A percentile compares a stretch with the other conserved stretches of the same genome.
phyloP scores from a whole-genome alignment of 2,113 vertebrate species.

The Anthoscopus minutus region DNA sequence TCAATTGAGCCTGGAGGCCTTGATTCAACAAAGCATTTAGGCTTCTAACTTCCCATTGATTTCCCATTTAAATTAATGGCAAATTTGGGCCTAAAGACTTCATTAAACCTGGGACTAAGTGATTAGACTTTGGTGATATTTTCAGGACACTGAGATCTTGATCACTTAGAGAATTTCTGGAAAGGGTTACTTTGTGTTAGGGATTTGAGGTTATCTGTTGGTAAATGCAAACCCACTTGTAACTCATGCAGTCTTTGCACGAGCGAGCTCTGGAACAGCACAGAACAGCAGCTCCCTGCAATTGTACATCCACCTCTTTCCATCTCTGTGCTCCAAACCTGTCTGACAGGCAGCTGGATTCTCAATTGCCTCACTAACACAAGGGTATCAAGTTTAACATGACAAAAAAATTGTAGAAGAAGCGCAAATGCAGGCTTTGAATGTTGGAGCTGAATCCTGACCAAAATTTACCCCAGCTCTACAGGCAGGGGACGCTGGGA shows the following conservation, averaged over 20 bases:
- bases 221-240: background rate
- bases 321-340: background rate
- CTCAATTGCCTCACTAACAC: background rate
- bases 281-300: background rate
- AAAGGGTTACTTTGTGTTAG: background rate
- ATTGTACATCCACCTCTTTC: fast-evolving
- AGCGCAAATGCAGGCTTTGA: background rate
- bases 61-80: constrained; percentile 33
- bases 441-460: background rate
- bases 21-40: constrained; percentile 37
- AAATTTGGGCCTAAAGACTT: constrained; percentile 20
- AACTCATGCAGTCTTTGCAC: fast-evolving
- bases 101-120: constrained; percentile 7
- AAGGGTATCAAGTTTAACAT: background rate
- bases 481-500: background rate
- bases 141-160: background rate
- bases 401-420: background rate
- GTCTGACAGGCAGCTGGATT: fast-evolving
- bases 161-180: background rate
- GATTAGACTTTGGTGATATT: background rate
- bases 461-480: fast-evolving
- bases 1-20: background rate
- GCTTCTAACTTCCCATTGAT: constrained; percentile 14
- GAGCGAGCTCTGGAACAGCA: background rate
- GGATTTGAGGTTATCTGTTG: background rate